Percentiles rank a stretch among this genome's conserved stretches.
phyloP scores from a whole-genome alignment of 1,140 invertebrate genomes.

The Lucilia cuprina region DNA sequence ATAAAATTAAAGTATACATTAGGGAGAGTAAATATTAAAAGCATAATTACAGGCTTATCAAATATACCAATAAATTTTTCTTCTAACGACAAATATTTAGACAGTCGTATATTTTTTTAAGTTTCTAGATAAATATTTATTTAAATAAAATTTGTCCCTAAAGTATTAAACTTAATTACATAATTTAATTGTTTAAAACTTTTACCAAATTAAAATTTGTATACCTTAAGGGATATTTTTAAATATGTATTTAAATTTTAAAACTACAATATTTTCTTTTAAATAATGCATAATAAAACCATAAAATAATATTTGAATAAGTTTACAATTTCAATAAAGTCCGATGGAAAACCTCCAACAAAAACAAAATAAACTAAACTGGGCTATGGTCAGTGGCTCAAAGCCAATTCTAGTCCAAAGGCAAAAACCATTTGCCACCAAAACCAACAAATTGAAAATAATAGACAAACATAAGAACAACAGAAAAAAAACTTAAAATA shows the following conservation, averaged over 20 bases:
- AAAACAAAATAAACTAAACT: not conserved
- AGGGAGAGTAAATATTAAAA: not conserved
- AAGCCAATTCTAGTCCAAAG: not conserved
- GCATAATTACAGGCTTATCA: not conserved
- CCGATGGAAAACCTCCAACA: not conserved
- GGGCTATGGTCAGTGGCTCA: conserved; percentile 16
- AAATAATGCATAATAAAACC: not conserved
- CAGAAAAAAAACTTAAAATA: not conserved
- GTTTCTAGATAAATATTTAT: not conserved
- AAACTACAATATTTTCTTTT: not conserved
- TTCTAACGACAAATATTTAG: no score
- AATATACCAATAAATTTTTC: not conserved
- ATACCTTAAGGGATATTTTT: not conserved
- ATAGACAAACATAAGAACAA: not conserved
- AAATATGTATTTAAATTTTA: not conserved
- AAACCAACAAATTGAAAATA: not conserved
- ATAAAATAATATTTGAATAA: conserved; percentile 11
- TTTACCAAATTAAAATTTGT: not conserved
- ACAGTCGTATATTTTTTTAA: no score
- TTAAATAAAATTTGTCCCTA: no score
- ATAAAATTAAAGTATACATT: no score
- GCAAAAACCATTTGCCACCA: not conserved
- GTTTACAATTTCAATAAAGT: not conserved
- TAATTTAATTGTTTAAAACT: not conserved
- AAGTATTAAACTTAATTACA: not conserved